A percentile compares a stretch with the other conserved stretches of the same genome.
Conservation (phyloP, 2,113 vertebrate species). For the Esox niger region DNA sequence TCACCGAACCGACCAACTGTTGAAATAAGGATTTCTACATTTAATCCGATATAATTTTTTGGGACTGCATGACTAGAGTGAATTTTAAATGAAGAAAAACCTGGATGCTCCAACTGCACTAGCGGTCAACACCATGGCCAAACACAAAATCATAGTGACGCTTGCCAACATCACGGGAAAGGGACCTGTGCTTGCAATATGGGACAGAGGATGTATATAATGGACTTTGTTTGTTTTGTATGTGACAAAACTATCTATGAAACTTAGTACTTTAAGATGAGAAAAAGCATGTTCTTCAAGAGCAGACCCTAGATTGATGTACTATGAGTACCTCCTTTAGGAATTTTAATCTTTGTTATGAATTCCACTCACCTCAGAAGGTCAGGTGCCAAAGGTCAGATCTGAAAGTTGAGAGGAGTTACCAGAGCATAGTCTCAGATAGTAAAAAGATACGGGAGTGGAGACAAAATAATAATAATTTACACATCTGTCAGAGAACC, state of each 20-base stretch:
- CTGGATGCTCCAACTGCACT: constrained; percentile 53
- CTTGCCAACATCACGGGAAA: constrained; percentile 49
- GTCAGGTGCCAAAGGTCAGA: constrained; percentile 66
- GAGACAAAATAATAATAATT: constrained; percentile 27
- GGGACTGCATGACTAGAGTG: constrained; percentile 65
- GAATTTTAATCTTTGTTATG: constrained; percentile 76
- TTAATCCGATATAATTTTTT: constrained; percentile 47
- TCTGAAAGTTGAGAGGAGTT: constrained; percentile 41
- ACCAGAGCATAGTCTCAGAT: constrained; percentile 46
- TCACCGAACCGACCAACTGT: constrained; percentile 61
- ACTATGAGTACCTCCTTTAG: constrained; percentile 63
- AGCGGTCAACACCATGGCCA: constrained; percentile 42
- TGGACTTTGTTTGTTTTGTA: constrained; percentile 76
- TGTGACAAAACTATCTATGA: constrained; percentile 66
- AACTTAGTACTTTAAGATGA: constrained; percentile 74
- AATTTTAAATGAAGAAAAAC: constrained; percentile 47
- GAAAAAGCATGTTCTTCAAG: constrained; percentile 70
- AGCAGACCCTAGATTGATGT: constrained; percentile 57
- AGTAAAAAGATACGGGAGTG: constrained; percentile 37
- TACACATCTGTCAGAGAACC: constrained; percentile 35
- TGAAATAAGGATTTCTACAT: constrained; percentile 53
- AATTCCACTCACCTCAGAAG: constrained; percentile 67
- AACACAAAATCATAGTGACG: constrained; percentile 30
- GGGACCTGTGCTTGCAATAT: constrained; percentile 57
- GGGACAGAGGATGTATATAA: constrained; percentile 74